phyloP scores from a whole-genome alignment of 2,113 vertebrate species.

The Apeltes quadracus region DNA sequence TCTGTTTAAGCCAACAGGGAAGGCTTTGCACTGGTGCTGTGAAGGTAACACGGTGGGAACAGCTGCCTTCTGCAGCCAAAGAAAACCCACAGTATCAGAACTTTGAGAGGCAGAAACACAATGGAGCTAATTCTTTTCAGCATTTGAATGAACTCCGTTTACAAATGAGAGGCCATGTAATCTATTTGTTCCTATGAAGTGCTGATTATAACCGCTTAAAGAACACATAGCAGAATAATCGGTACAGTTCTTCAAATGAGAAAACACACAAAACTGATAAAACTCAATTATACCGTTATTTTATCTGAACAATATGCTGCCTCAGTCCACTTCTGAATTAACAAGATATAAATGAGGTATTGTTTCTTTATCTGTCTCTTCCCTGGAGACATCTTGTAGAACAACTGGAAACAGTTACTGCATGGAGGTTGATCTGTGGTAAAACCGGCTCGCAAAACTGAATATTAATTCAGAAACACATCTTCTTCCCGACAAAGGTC shows the following conservation, averaged over 20 bases:
- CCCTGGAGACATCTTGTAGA: neutral
- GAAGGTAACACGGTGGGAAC: neutral
- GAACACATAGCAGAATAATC: constrained; percentile 1
- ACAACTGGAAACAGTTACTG: constrained; percentile 18
- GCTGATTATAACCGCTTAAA: neutral
- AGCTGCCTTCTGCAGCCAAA: neutral
- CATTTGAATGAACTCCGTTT: neutral
- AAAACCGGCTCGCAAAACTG: constrained; percentile 22
- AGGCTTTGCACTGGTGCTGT: neutral
- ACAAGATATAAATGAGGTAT: neutral
- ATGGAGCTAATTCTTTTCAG: neutral
- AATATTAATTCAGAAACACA: constrained; percentile 57
- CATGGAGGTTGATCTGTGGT: constrained; percentile 31
- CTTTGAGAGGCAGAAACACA: neutral
- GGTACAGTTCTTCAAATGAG: neutral
- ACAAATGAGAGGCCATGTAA: neutral
- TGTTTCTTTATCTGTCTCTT: constrained; percentile 6
- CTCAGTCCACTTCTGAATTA: neutral
- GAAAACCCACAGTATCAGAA: neutral
- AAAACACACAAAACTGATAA: neutral
- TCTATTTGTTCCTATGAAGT: neutral
- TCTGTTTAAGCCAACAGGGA: no score
- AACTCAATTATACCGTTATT: neutral
- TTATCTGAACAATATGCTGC: neutral
- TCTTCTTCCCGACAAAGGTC: constrained; percentile 65